Evolutionary conservation across 1,140 invertebrate genomes (phyloP).

Genomic region (Zaprionus ghesquierei): DNA sequence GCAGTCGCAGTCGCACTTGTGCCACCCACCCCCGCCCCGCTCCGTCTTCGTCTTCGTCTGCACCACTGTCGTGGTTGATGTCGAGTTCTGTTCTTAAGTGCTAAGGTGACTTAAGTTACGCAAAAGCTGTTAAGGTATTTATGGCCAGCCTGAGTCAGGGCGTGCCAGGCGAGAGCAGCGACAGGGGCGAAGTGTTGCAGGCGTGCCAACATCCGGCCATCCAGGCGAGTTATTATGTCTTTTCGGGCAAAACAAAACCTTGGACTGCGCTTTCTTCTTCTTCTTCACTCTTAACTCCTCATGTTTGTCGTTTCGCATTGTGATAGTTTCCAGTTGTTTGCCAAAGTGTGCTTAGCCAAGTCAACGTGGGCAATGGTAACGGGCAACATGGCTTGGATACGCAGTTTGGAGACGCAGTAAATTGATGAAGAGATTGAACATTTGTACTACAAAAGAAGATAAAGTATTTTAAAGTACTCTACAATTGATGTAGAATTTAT

Average conservation of each 20-base stretch:
- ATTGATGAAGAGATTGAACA: background rate
- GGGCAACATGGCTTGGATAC: too few relatives aligned
- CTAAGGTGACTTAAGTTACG: constrained; percentile 74
- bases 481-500: too few relatives aligned
- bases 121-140: constrained; percentile 78
- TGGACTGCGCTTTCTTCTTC: background rate
- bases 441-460: background rate
- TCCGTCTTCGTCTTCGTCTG: too few relatives aligned
- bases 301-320: constrained; percentile 25
- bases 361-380: background rate
- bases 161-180: constrained; percentile 18
- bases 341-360: constrained; percentile 22
- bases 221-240: constrained; percentile 33
- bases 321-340: constrained; percentile 27
- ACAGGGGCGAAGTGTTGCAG: background rate
- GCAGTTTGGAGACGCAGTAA: background rate
- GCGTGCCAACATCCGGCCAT: constrained; percentile 32
- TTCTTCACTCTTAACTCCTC: constrained; percentile 11
- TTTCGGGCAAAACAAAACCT: constrained; percentile 16
- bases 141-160: constrained; percentile 53
- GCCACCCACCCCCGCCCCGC: background rate
- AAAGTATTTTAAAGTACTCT: too few relatives aligned
- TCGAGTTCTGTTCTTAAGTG: constrained; percentile 52
- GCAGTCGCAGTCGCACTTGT: constrained; percentile 17
- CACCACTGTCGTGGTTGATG: background rate